Evolutionary conservation across 2,113 vertebrate species (phyloP), one percentile per base, ranked within the genome.

Genomic region (Dryoscopus gambensis): DNA sequence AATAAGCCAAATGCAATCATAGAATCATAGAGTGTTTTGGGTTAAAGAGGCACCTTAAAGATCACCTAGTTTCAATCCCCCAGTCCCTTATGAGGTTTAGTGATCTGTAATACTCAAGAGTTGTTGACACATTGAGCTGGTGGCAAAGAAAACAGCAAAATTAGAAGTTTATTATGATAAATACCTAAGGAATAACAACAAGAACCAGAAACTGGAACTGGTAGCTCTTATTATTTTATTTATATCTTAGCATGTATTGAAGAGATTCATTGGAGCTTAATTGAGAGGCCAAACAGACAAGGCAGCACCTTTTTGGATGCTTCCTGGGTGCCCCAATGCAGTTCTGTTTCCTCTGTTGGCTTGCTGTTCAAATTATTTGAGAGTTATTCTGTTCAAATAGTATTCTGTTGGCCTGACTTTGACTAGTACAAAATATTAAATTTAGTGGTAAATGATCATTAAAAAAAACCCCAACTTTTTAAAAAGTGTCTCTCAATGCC

Each of bases 391-490:
- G 5, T 33, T 87, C n/a, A 39, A 63, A 23, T 8, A 27, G 35
- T 24, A 33, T 8, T 37, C 21, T 65, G 39, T 64, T 86, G 25
- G 12, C 30, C 39, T 83, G 53, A 55, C 23, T 52, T 50, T 18
- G n/a, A 62, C 30, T 75, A 39, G 31, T 24, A 65, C 21, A 73
- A 81, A 74, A 76, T 62, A 91, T 15, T 69, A 46, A 55, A 67
- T 71, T 31, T 47, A 71, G 18, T 56, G 33, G 84, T 35, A 87
- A 63, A 18, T 13, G 18, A 35, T 35, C 11, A 25, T 73, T 49
- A 1, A 42, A 23, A 37, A 63, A 84, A 68, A 0, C 0, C 11
- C 6, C 25, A 9, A 11, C 10, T 67, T 83, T 44, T 44, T 37
- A 39, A 13, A 6, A 82, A 46, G 31, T 67, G 10, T 27, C 33